phyloP scores from a whole-genome alignment of 2,797 vertebrate species.

The Cryptoprocta ferox region DNA sequence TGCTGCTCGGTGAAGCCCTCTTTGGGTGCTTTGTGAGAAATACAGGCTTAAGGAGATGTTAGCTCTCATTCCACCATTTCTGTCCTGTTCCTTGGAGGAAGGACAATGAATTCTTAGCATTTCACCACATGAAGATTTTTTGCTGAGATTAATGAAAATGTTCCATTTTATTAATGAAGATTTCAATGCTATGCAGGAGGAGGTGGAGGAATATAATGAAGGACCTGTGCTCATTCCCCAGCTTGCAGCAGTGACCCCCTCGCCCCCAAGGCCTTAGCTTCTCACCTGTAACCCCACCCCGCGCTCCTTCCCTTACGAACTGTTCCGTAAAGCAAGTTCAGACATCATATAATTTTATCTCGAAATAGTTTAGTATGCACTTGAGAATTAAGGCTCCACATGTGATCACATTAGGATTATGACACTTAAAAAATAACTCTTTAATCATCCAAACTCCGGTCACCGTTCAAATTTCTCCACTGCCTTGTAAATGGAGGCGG shows the following conservation, averaged over 20 bases:
- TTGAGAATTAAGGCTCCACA: background rate
- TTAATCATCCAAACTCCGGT: background rate
- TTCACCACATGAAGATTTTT: background rate
- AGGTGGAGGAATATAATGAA: background rate
- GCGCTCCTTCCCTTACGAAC: background rate
- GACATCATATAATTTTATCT: background rate
- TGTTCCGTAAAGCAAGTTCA: background rate
- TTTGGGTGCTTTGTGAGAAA: background rate
- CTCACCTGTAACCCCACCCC: background rate
- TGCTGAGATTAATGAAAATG: background rate
- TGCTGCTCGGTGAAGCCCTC: background rate
- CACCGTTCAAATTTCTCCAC: background rate
- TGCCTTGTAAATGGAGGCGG: background rate
- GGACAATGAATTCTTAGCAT: background rate
- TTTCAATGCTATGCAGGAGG: background rate
- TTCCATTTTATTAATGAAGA: background rate
- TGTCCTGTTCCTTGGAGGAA: background rate
- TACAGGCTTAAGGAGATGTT: background rate
- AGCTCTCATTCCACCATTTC: background rate
- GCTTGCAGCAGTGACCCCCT: fast-evolving
- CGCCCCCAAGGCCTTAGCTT: background rate
- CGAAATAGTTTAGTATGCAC: background rate
- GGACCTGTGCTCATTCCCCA: fast-evolving
- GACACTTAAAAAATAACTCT: background rate
- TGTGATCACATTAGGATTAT: background rate